These are phyloP conservation scores for Fistularia tabacaria DNA, from an alignment of 2,797 vertebrate species.

Conservation along the genomic window DNA sequence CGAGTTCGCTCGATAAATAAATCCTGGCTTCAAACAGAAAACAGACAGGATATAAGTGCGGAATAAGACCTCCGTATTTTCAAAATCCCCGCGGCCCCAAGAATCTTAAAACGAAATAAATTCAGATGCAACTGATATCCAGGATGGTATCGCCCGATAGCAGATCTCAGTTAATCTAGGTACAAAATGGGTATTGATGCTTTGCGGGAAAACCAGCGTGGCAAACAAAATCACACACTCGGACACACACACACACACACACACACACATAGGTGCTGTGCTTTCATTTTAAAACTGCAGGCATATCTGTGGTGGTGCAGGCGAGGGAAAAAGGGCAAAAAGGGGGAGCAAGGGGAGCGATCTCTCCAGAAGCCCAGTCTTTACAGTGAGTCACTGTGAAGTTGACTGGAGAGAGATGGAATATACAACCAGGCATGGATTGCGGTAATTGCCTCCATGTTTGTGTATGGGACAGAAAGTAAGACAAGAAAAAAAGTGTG, in stretches of 20 bases:
- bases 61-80: constrained; percentile 13
- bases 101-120: constrained; percentile 12
- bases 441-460: constrained; percentile 74
- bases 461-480: constrained; percentile 60
- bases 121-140: constrained; percentile 19
- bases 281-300: constrained; percentile 20
- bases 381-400: constrained; percentile 57
- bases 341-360: constrained; percentile 4
- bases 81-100: constrained; percentile 4
- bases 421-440: constrained; percentile 67
- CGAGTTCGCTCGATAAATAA: constrained; percentile 51
- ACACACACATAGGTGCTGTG: constrained; percentile 3
- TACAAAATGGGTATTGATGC: constrained; percentile 8
- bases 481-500: constrained; percentile 15
- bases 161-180: constrained; percentile 3
- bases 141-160: constrained; percentile 1
- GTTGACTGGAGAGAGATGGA: constrained; percentile 57
- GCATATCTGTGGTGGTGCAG: constrained; percentile 21
- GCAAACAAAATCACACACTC: constrained; percentile 8
- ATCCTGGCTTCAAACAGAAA: constrained; percentile 49
- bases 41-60: constrained; percentile 12
- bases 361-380: constrained; percentile 45
- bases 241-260: neutral
- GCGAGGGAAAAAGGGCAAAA: constrained; percentile 17
- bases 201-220: constrained; percentile 22